Percentiles rank a stretch among this genome's conserved stretches.
Conservation (phyloP, 2,797 vertebrate genomes). For the Falco cherrug region DNA sequence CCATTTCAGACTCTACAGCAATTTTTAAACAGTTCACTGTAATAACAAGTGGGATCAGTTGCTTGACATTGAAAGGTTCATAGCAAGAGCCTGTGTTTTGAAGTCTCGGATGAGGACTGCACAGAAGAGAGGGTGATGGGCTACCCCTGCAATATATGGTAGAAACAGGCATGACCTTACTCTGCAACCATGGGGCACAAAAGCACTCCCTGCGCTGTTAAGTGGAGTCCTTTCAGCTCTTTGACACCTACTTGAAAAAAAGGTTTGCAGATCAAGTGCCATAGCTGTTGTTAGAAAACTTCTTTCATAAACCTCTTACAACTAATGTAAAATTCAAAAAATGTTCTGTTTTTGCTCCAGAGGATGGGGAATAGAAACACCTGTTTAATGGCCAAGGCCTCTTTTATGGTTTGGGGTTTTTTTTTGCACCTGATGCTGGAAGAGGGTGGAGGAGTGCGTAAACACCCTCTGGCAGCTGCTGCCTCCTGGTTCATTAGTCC, state of each 20-base stretch:
- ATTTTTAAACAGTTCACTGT: background rate
- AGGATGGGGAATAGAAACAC: background rate
- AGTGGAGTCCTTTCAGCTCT: background rate
- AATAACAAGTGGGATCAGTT: background rate
- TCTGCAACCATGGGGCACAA: fast-evolving
- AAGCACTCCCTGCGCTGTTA: fast-evolving
- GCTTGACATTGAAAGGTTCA: background rate
- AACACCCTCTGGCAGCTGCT: background rate
- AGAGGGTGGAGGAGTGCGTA: background rate
- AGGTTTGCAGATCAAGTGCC: background rate
- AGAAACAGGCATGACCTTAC: background rate
- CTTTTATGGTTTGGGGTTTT: background rate
- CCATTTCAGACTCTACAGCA: background rate
- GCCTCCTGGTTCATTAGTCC: background rate
- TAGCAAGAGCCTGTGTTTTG: background rate
- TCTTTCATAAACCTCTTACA: background rate
- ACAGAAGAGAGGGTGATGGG: background rate
- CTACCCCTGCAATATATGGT: background rate
- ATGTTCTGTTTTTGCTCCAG: background rate
- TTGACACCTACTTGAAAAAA: background rate
- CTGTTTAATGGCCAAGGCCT: background rate
- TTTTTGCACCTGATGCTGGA: background rate
- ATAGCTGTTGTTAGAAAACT: background rate
- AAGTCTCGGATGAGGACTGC: background rate
- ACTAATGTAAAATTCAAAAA: background rate